These are phyloP conservation scores for Heliconius ethilla DNA, from an alignment of 2,888 invertebrate species.

Conservation along the genomic window DNA sequence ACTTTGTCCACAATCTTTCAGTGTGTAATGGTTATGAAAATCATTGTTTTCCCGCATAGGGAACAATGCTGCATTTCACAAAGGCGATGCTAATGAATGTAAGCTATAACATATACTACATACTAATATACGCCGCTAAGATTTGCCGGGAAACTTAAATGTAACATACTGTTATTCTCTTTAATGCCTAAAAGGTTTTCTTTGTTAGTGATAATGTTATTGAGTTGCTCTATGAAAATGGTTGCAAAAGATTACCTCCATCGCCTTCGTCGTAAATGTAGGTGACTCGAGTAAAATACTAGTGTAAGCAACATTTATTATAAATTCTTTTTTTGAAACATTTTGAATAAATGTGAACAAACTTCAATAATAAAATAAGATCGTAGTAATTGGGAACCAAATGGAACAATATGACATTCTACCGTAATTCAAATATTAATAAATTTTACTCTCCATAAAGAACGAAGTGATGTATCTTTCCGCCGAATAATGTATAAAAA, in stretches of 20 bases:
- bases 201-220: slow-evolving; percentile 23
- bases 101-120: slow-evolving; percentile 27
- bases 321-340: neutral
- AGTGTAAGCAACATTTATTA: neutral
- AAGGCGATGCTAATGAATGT: slow-evolving; percentile 38
- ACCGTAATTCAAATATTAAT: too few relatives aligned
- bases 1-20: slow-evolving; percentile 28
- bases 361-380: too few relatives aligned
- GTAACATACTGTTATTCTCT: slow-evolving; percentile 21
- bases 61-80: slow-evolving; percentile 37
- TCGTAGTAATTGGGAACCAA: too few relatives aligned
- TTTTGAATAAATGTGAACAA: too few relatives aligned
- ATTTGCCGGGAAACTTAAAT: slow-evolving; percentile 27
- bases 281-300: neutral
- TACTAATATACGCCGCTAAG: slow-evolving; percentile 17
- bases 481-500: neutral
- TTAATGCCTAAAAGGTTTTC: slow-evolving; percentile 25
- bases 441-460: too few relatives aligned
- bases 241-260: neutral
- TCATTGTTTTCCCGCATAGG: slow-evolving; percentile 33
- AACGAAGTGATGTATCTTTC: too few relatives aligned
- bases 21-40: slow-evolving; percentile 31
- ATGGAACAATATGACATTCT: too few relatives aligned
- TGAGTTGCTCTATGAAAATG: slow-evolving; percentile 10
- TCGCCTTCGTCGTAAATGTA: neutral